Evolutionary conservation across 1,140 invertebrate species (phyloP), one percentile per base, ranked within the genome.

Genomic region (Drosophila mojavensis): DNA sequence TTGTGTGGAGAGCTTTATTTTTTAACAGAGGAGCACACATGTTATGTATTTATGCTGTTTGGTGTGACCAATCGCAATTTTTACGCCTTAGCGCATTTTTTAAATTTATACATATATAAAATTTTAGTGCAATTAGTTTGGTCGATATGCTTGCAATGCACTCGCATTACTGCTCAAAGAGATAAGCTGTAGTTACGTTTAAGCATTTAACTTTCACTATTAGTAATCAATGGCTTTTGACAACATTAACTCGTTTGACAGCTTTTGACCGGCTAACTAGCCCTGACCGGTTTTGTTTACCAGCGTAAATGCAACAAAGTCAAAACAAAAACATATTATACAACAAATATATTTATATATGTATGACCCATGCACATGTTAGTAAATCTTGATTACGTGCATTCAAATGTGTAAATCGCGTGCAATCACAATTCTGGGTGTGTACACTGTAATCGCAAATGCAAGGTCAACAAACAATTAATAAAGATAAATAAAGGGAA

Each of bases 191-290:
- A 24, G 54, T 59, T 59, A 51, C 20, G 11, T 30, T 2, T 50
- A 33, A 20, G 11, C 26, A 30, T 41, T 28, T 73, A 50, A 76
- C 76, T 78, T 80, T 77, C 58, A 64, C 73, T 68, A 80, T 74
- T 76, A 73, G 81, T 3, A 50, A 13, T 13, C 24, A 58, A 41
- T 51, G 33, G 24, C 28, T 60, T 30, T 43, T 9, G n/a, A 5
- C 5, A 47, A 28, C 45, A 24, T 39, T 28, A 51, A 58, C 54
- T 53, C 50, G 61, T 20, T 36, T 17, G 43, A 30, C 64, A 54
- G 39, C 50, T 33, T 58, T 9, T 33, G 45, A 65, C n/a, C 61
- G 39, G 53, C 36, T 55, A 51, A n/a, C 24, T 24, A 17, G 48
- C 67, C 17, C 4, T 41, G 51, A 66, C 81, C 56, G 62, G 76